Conservation (phyloP, 2,888 invertebrate genomes). For the Monoplex corrugatus region DNA sequence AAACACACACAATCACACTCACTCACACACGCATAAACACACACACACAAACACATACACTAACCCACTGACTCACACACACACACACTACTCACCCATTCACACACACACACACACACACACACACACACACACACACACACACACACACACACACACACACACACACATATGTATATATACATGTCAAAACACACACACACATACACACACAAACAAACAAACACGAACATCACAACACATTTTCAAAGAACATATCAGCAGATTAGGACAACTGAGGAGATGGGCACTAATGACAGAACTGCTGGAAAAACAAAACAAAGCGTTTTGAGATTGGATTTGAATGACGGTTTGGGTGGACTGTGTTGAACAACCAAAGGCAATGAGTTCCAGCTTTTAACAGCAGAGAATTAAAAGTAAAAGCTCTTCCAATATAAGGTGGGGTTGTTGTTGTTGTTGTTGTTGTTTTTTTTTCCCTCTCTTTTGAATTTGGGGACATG, state of each 20-base stretch:
- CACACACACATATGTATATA: background rate
- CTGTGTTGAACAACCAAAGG: too few species aligned
- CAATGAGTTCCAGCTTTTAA: too few species aligned
- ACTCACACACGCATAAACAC: background rate
- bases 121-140: background rate
- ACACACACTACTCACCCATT: too few species aligned
- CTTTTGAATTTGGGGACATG: too few species aligned
- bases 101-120: constrained; percentile 12
- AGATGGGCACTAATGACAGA: too few species aligned
- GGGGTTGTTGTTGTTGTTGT: too few species aligned
- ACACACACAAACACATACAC: background rate
- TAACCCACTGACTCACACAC: background rate
- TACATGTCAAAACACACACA: background rate
- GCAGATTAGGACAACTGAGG: too few species aligned
- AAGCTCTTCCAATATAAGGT: too few species aligned
- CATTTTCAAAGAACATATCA: background rate
- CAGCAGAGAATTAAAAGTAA: too few species aligned
- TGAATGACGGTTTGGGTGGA: background rate
- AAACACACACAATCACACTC: background rate
- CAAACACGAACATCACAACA: too few species aligned
- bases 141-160: background rate
- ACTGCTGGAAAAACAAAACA: background rate
- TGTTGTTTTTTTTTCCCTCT: too few species aligned
- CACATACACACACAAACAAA: too few species aligned
- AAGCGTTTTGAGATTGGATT: background rate